Conservation (phyloP, 2,797 vertebrate species). For the Coendou prehensilis region DNA sequence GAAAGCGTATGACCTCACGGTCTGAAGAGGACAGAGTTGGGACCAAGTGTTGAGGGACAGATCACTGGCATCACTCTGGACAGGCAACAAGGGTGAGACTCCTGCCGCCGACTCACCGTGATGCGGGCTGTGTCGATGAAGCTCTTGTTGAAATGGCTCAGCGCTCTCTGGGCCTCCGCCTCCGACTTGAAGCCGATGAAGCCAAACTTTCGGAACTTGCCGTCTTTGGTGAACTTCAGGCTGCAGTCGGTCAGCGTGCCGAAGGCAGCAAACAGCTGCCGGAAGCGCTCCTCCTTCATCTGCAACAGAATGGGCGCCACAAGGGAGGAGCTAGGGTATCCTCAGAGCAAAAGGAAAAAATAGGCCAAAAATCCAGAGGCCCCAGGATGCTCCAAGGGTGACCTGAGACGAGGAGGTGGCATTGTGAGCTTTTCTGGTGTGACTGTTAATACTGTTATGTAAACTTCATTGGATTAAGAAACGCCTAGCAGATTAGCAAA, state of each 20-base stretch:
- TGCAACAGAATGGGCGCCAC: slow-evolving; percentile 76
- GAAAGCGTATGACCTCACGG: not conserved
- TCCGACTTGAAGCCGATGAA: slow-evolving; percentile 97
- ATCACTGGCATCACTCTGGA: rapidly evolving
- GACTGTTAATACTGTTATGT: not conserved
- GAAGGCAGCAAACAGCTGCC: slow-evolving; percentile 93
- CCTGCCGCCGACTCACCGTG: slow-evolving; percentile 88
- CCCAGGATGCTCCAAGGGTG: not conserved
- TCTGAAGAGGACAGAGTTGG: not conserved
- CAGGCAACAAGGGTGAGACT: rapidly evolving
- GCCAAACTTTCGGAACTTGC: slow-evolving; percentile 97
- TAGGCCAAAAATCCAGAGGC: not conserved
- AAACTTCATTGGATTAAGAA: not conserved
- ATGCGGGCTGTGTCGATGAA: slow-evolving; percentile 96
- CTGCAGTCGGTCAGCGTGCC: slow-evolving; percentile 96
- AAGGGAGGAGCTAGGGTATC: rapidly evolving
- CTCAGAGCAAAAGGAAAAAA: not conserved
- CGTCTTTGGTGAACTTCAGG: slow-evolving; percentile 97
- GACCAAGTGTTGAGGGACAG: rapidly evolving
- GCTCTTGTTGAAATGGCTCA: slow-evolving; percentile 95
- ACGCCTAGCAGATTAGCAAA: not conserved
- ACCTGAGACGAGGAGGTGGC: not conserved
- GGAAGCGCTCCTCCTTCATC: slow-evolving; percentile 97
- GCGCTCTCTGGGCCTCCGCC: slow-evolving; percentile 92
- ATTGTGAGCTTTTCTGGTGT: rapidly evolving